Percentiles rank a stretch among this genome's conserved stretches.
phyloP scores from a whole-genome alignment of 2,888 invertebrate species.

The Patella ulyssiponensis region DNA sequence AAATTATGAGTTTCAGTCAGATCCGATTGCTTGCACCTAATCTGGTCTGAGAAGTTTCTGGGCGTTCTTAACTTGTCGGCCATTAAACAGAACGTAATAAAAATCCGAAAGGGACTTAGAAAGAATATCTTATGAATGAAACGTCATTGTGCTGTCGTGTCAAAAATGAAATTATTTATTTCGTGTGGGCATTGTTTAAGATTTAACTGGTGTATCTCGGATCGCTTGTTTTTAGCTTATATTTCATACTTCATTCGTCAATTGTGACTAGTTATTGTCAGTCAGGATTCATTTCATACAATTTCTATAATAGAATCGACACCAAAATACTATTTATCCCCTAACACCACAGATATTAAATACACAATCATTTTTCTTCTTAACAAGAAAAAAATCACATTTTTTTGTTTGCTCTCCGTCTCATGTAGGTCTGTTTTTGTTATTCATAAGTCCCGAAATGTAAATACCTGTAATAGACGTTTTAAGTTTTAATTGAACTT shows the following conservation, averaged over 20 bases:
- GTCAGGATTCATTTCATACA: too few relatives aligned
- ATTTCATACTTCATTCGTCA: conserved; percentile 3
- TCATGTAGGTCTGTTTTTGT: too few relatives aligned
- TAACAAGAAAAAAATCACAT: too few relatives aligned
- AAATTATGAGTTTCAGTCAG: neutral
- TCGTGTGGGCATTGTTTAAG: neutral
- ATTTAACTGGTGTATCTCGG: neutral
- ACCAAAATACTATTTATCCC: too few relatives aligned
- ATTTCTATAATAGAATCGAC: too few relatives aligned
- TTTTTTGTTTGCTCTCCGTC: too few relatives aligned
- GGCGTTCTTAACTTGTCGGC: neutral
- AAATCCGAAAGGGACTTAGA: neutral
- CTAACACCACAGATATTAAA: too few relatives aligned
- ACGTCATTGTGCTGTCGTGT: neutral
- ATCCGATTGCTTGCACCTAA: conserved; percentile 5
- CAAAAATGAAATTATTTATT: conserved; percentile 13
- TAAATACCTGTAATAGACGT: too few relatives aligned
- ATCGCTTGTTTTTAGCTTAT: conserved; percentile 1
- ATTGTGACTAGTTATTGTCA: neutral
- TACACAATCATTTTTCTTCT: too few relatives aligned
- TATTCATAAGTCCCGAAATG: too few relatives aligned
- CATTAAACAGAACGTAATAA: conserved; percentile 4
- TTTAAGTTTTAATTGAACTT: too few relatives aligned
- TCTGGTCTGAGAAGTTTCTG: neutral
- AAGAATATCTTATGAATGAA: neutral